Conservation (phyloP, 2,888 invertebrate species). For the Athalia cordata region DNA sequence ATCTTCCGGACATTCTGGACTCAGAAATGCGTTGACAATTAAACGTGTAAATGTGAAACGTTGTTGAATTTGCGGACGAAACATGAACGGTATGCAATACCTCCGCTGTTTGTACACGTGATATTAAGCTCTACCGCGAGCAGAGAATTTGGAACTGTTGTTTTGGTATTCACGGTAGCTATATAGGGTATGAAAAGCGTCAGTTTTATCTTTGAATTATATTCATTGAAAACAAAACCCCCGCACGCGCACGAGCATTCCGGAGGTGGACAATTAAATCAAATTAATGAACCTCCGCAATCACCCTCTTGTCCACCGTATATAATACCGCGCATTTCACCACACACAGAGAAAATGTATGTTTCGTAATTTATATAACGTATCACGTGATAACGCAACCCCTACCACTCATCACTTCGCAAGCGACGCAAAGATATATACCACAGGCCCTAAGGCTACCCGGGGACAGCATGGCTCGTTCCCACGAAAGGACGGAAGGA, state of each 20-base stretch:
- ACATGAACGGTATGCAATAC: too few species aligned
- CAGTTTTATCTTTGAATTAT: slow-evolving; percentile 27
- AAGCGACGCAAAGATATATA: slow-evolving; percentile 52
- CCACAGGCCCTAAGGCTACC: slow-evolving; percentile 60
- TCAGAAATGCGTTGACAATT: too few species aligned
- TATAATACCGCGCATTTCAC: background rate
- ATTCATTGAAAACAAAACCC: background rate
- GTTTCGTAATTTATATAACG: slow-evolving; percentile 44
- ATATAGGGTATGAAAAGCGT: background rate
- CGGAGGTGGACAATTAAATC: slow-evolving; percentile 30
- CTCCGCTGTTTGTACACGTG: too few species aligned
- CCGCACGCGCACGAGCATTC: background rate
- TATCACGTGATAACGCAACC: slow-evolving; percentile 40
- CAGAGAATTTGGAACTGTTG: background rate
- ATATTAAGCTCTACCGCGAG: background rate
- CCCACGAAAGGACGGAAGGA: slow-evolving; percentile 59
- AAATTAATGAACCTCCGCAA: slow-evolving; percentile 43
- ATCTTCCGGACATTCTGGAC: too few species aligned
- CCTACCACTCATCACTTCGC: slow-evolving; percentile 30
- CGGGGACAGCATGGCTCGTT: slow-evolving; percentile 64
- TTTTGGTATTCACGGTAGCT: background rate
- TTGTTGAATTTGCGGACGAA: too few species aligned
- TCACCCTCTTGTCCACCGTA: slow-evolving; percentile 36
- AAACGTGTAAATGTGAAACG: too few species aligned
- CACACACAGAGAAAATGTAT: slow-evolving; percentile 32